phyloP scores from a whole-genome alignment of 1,140 invertebrate genomes.

The Trachelipus rathkii region DNA sequence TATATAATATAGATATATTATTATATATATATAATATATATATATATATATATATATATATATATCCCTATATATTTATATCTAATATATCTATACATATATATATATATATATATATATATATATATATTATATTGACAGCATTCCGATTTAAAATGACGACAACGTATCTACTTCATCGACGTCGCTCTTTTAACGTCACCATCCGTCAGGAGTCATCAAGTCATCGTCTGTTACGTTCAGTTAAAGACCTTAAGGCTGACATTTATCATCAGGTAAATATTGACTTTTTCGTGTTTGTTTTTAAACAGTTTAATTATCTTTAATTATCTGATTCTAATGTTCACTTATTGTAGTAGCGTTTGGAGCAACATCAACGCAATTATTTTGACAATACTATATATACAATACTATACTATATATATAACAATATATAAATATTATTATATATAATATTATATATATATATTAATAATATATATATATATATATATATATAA shows the following conservation, averaged over 20 bases:
- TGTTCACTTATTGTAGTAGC: no score
- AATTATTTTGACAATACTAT: no score
- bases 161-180: neutral
- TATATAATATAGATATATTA: neutral
- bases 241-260: neutral
- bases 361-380: no score
- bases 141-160: slow-evolving; percentile 6
- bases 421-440: no score
- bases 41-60: slow-evolving; percentile 15
- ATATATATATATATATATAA: no score
- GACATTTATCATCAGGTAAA: slow-evolving; percentile 7
- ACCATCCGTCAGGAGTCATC: neutral
- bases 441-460: no score
- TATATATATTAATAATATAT: no score
- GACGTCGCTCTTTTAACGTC: neutral
- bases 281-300: no score
- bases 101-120: neutral
- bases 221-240: neutral
- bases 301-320: no score
- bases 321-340: no score
- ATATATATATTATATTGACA: neutral
- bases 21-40: neutral
- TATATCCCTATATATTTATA: slow-evolving; percentile 10
- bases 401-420: no score
- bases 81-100: neutral